Evolutionary conservation across 2,888 invertebrate genomes (phyloP), one percentile per base, ranked within the genome.

Genomic region (Lasioglossum lativentre): DNA sequence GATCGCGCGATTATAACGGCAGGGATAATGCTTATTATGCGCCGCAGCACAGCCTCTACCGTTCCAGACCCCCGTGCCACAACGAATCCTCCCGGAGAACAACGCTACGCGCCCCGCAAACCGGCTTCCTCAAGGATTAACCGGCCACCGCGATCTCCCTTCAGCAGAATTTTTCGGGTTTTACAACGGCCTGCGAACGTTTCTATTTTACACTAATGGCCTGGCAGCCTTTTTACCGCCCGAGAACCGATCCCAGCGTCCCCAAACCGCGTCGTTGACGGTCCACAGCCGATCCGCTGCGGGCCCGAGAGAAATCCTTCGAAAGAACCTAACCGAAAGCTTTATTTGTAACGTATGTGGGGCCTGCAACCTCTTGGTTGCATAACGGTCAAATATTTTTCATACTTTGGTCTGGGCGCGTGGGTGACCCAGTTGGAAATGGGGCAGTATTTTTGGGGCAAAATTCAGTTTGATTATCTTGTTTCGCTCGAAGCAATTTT

Each of bases 1-100:
- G 91, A 93, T 94, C 93, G 91, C 86, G 88, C 93, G 94, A 94
- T 94, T 94, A 94, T 91, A 92, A 90, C 91, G 87, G 89, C 90
- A 87, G 89, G 89, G 90, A 89, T 90, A 92, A 93, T 93, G 91
- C 92, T 93, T 91, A 93, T 92, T 93, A 93, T 92, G 90, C 90
- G 86, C 80, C 84, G 86, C 88, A 82, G 90, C 86, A 82, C 76
- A 76, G 77, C 80, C 73, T 40, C 52, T 79, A 76, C 75, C 86
- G 59, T 83, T 82, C 75, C 85, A 75, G 38, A 72, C 86, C 89
- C 90, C 82, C 82, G 47, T 68, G 85, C 83, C 74, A 30, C 16
- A 78, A 63, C 80, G 81, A 71, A 77, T 79, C 83, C 87, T 86
- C 71, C 12, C 83, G 79, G 86, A 86, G 89, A 81, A 88, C 86